Conservation (phyloP, 2,113 vertebrate genomes). For the Puntigrus tetrazona region DNA sequence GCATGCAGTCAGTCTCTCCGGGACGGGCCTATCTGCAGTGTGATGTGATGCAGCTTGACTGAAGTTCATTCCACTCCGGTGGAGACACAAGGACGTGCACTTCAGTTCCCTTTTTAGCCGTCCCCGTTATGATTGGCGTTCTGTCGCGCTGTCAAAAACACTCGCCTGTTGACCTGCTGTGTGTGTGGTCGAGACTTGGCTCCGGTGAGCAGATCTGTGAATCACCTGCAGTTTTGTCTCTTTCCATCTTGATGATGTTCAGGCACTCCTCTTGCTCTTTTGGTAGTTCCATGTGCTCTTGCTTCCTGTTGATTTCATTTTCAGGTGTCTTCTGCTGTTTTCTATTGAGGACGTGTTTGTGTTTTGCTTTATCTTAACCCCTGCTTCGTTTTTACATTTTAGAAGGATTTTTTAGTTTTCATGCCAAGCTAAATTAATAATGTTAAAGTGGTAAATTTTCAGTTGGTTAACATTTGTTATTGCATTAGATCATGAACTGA, state of each 20-base stretch:
- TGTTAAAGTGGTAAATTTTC: neutral
- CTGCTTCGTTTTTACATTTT: neutral
- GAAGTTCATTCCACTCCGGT: constrained; percentile 13
- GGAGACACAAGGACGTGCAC: neutral
- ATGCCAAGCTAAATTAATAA: neutral
- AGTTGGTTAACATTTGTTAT: neutral
- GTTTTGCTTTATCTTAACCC: neutral
- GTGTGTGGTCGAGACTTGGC: neutral
- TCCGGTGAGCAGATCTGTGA: neutral
- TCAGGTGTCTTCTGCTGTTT: neutral
- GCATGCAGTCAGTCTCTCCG: neutral
- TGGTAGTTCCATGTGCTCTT: neutral
- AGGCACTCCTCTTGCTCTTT: neutral
- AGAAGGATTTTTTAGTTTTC: neutral
- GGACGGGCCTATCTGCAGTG: neutral
- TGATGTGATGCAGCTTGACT: constrained; percentile 1
- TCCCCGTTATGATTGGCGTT: neutral
- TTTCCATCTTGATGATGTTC: neutral
- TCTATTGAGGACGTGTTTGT: neutral
- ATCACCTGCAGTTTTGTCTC: neutral
- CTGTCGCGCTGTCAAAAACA: neutral
- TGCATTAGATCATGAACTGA: neutral
- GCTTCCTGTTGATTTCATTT: neutral
- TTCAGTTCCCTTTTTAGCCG: neutral
- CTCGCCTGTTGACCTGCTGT: neutral